Percentiles rank a stretch among this genome's conserved stretches.
phyloP scores from a whole-genome alignment of 1,140 invertebrate species.

The Tribolium castaneum region DNA sequence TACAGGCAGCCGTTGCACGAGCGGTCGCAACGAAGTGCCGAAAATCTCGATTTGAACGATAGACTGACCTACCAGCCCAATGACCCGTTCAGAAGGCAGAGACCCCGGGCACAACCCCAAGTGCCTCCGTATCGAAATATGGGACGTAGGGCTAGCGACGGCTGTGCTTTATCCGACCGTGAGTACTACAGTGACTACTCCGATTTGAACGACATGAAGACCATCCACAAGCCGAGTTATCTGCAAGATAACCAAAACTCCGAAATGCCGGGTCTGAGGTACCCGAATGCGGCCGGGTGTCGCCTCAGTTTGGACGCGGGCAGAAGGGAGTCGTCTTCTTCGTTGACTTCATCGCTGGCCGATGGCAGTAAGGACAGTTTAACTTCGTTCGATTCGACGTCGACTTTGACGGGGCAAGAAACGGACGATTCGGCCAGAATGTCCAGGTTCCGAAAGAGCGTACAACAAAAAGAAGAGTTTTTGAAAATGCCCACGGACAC shows the following conservation, averaged over 20 bases:
- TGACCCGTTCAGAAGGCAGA: conserved; percentile 35
- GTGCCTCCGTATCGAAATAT: conserved; percentile 66
- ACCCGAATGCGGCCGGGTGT: conserved; percentile 58
- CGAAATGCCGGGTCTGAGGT: conserved; percentile 55
- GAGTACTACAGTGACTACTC: conserved; percentile 61
- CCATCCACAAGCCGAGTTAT: conserved; percentile 50
- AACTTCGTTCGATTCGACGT: conserved; percentile 73
- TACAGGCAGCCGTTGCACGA: conserved; percentile 40
- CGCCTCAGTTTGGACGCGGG: conserved; percentile 64
- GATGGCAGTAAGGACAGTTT: conserved; percentile 73
- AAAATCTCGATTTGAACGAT: conserved; percentile 48
- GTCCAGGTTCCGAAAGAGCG: conserved; percentile 80
- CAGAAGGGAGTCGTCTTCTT: conserved; percentile 70
- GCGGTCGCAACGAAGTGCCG: conserved; percentile 56
- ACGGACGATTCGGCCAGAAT: conserved; percentile 76
- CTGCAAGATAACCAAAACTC: conserved; percentile 62
- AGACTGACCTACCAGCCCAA: conserved; percentile 33
- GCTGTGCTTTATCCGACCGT: conserved; percentile 64
- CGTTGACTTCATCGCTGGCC: conserved; percentile 69
- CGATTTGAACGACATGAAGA: conserved; percentile 51
- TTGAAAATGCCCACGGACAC: conserved; percentile 73
- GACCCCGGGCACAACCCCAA: conserved; percentile 66
- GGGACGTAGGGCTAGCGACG: conserved; percentile 68
- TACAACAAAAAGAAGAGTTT: conserved; percentile 90
- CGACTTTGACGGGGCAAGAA: conserved; percentile 74